phyloP scores from a whole-genome alignment of 2,797 vertebrate genomes.

The Pantherophis alleghaniensis region DNA sequence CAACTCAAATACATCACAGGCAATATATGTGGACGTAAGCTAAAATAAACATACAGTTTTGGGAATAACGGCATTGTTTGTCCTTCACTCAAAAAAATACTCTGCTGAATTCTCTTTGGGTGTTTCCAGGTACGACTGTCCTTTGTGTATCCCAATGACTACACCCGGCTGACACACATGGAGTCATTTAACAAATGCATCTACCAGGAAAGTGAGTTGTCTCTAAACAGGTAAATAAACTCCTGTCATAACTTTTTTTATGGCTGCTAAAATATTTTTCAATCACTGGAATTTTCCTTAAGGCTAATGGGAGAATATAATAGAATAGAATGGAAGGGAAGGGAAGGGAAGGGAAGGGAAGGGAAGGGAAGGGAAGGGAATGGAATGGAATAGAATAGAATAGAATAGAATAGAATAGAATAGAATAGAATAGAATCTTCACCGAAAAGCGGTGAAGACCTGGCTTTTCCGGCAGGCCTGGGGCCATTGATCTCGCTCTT shows the following conservation, averaged over 20 bases:
- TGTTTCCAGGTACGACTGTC: slow-evolving; percentile 83
- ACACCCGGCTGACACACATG: slow-evolving; percentile 93
- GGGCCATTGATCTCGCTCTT: no score
- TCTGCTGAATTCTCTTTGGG: not conserved
- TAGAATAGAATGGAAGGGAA: no score
- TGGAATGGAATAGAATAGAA: no score
- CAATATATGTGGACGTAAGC: not conserved
- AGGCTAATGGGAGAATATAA: not conserved
- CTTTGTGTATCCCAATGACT: slow-evolving; percentile 93
- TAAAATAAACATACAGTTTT: not conserved
- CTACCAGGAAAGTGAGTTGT: slow-evolving; percentile 76
- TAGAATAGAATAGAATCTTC: no score
- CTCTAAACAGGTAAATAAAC: slow-evolving; percentile 69
- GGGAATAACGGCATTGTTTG: not conserved
- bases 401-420: no score
- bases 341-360: no score
- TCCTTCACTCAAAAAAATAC: not conserved
- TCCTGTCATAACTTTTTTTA: not conserved
- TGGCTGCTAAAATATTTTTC: not conserved
- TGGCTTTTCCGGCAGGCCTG: no score
- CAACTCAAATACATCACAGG: not conserved
- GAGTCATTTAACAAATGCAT: slow-evolving; percentile 90
- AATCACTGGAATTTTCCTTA: not conserved
- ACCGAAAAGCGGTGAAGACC: no score
- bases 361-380: no score